These are phyloP conservation scores for Cyclargus thomasi DNA, from an alignment of 1,140 invertebrate genomes.

Conservation along the genomic window DNA sequence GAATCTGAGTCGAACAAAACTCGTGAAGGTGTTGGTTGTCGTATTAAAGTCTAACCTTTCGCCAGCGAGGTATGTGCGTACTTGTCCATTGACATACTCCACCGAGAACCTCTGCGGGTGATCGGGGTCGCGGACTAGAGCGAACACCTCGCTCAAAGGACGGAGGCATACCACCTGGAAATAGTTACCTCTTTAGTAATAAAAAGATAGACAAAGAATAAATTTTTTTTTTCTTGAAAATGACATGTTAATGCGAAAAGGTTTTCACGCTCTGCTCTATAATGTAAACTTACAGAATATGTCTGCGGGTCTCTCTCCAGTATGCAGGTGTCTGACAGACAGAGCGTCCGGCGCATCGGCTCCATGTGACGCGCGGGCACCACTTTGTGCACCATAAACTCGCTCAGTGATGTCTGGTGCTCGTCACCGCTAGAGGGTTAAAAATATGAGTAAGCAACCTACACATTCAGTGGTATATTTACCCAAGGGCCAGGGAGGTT, in stretches of 20 bases:
- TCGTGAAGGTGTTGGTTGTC: no score
- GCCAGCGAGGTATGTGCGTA: conserved; percentile 88
- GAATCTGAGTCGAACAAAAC: no score
- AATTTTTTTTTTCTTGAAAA: no score
- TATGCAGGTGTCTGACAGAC: conserved; percentile 95
- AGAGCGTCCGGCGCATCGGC: conserved; percentile 90
- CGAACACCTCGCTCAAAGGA: conserved; percentile 93
- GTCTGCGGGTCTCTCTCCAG: conserved; percentile 97
- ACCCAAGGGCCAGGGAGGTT: no score
- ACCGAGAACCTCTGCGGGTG: conserved; percentile 96
- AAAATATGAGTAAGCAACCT: not conserved
- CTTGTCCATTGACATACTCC: conserved; percentile 95
- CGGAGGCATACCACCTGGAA: conserved; percentile 79
- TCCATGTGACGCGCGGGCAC: conserved; percentile 85
- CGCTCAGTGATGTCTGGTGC: conserved; percentile 91
- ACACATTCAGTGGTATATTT: no score
- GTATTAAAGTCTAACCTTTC: conserved; percentile 76
- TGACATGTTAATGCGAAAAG: no score
- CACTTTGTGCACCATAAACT: conserved; percentile 94
- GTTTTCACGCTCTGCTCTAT: no score
- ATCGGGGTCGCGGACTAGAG: conserved; percentile 90
- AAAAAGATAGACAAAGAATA: no score
- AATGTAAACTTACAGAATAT: conserved; percentile 84
- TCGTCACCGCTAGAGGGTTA: conserved; percentile 83
- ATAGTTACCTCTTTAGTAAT: not conserved